Percentiles rank a stretch among this genome's conserved stretches.
Conservation (phyloP, 2,113 vertebrate species). For the Paralichthys olivaceus region DNA sequence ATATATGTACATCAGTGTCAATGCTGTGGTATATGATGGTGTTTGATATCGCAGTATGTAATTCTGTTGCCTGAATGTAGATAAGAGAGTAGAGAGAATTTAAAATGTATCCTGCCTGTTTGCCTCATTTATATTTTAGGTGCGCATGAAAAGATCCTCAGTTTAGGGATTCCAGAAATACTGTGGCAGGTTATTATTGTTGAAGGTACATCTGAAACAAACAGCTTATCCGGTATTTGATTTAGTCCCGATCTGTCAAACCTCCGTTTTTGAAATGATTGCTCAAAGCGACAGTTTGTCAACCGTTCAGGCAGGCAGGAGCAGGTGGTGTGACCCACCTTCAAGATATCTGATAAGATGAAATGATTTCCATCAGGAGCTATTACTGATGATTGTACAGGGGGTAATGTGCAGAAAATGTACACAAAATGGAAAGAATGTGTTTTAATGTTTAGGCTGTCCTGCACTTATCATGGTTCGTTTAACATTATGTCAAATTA, state of each 20-base stretch:
- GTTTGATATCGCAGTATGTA: not conserved
- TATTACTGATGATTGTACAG: not conserved
- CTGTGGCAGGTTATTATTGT: not conserved
- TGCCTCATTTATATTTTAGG: not conserved
- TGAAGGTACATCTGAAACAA: not conserved
- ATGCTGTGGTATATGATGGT: not conserved
- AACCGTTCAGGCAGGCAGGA: not conserved
- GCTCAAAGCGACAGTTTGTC: not conserved
- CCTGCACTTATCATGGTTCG: not conserved
- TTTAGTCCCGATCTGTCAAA: not conserved
- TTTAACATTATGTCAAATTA: not conserved
- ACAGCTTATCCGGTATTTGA: not conserved
- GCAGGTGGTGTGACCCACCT: not conserved
- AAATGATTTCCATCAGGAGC: not conserved
- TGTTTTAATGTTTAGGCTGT: not conserved
- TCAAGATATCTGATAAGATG: not conserved
- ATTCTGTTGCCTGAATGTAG: not conserved
- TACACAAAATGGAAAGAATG: not conserved
- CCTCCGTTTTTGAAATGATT: not conserved
- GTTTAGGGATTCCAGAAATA: not conserved
- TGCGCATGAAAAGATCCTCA: not conserved
- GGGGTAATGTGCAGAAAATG: not conserved
- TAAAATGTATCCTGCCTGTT: not conserved
- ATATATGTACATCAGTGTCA: constrained; percentile 11
- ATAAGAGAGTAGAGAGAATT: not conserved